Base-by-base conservation (phyloP, 2,113 vertebrate genomes). In the Saccopteryx bilineata region DNA sequence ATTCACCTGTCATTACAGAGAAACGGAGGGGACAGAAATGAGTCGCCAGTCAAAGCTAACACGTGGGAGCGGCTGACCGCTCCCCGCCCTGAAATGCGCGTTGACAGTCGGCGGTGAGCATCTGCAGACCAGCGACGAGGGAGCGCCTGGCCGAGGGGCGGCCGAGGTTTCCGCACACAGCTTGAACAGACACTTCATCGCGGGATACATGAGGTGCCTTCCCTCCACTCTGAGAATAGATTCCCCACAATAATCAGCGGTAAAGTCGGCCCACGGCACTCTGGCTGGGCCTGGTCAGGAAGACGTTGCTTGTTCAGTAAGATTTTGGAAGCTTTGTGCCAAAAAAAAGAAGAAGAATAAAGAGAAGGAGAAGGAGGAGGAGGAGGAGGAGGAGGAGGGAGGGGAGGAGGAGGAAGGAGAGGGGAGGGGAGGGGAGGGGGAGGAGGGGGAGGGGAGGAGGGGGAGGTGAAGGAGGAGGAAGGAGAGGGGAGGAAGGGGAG, bases 1-100 rank as follows among this genome's bases (percentile, higher is more conserved):
- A 96, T 84, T 88, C 92, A 97, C 95, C 94, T 94, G 84, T 79
- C 96, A 97, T 97, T 91, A 92, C 76, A 87, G 54, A 90, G 80
- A 94, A 97, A 97, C 75, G 91, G 0, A 94, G 60, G 89, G 75
- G 90, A 95, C 54, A 92, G 74, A 96, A 96, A 88, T 4, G 56
- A 97, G 54, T 31, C 86, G 79, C 1, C 23, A 61, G 1, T 39
- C 39, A 39, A 39, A 39, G 39, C 39, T 39, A 39, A 39, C 39
- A 39, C 39, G 39, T 39, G 39, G 39, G 39, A 39, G 39, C 39
- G 39, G 39, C 39, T 39, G 39, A 39, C 39, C 39, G 39, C 39
- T 33, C 0, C 28, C 48, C n/a, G 60, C n/a, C 81, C 86, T 78
- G 52, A 90, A 94, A 96, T 74, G 24, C 56, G 23, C 33, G 17